Evolutionary conservation across 2,113 vertebrate genomes (phyloP), one percentile per base, ranked within the genome.

Genomic region (Turnix velox): DNA sequence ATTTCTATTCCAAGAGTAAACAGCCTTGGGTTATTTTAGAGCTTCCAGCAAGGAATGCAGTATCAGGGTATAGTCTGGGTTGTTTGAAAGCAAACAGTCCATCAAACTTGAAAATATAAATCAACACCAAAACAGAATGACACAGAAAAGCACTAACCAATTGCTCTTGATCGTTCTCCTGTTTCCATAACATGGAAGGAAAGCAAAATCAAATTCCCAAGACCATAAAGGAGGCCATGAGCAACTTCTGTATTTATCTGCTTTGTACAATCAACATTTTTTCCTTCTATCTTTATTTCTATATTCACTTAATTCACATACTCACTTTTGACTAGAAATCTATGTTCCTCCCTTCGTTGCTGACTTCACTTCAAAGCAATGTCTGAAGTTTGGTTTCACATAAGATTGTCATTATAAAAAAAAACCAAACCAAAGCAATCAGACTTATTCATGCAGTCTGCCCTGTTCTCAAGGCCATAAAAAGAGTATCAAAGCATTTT

Each of bases 161-260:
- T 81, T 88, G 77, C 73, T 95, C 94, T 37, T 28, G 27, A 91
- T 63, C 51, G 43, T 77, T 91, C 59, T 48, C 87, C 49, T 92
- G 48, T 73, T 96, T 93, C 90, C 96, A 59, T n/a, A 94, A 40
- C 51, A 87, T 3, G 43, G 19, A 61, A 86, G 67, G 84, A 54
- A 92, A 90, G 80, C 71, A 84, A 97, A 96, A 95, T 80, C 65
- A 94, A 90, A 94, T 81, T 91, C 75, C 80, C 49, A 91, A 91
- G 86, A 93, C 73, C 25, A 75, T 45, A 87, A 87, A 95, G 62
- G 81, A 94, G 58, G 71, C 25, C 37, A 24, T 78, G 75, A 76
- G 39, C 33, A 94, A 94, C 43, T 89, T 92, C 57, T 84, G 42
- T 68, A 87, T 94, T 97, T 92, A 87, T 86, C 90, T 94, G 90